phyloP scores from a whole-genome alignment of 35 echinoderm and acorn worm genomes.

The Nesometra sesokonis region DNA sequence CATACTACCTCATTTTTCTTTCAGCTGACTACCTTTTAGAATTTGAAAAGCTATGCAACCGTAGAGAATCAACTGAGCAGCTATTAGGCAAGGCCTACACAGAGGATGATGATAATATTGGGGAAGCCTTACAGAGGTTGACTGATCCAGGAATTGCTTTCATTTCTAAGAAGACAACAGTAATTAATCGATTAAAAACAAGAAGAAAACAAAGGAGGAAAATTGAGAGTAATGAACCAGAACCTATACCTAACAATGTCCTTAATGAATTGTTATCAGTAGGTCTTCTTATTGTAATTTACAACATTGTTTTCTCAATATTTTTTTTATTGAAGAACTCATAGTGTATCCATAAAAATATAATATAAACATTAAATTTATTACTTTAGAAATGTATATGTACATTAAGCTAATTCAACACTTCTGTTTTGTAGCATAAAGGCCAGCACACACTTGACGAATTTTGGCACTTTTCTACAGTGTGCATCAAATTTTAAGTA shows the following conservation, averaged over 20 bases:
- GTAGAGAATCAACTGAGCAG: constrained; percentile 70
- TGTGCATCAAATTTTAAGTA: no score
- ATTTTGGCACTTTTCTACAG: no score
- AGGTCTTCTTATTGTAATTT: background rate
- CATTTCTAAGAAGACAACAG: constrained; percentile 58
- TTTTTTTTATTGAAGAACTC: background rate
- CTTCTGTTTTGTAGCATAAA: no score
- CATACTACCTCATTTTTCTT: background rate
- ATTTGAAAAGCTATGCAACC: constrained; percentile 45
- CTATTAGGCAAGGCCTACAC: constrained; percentile 70
- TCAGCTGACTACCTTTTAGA: constrained; percentile 63
- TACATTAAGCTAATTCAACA: no score
- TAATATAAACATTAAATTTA: background rate
- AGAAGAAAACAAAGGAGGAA: constrained; percentile 44
- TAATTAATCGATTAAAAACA: constrained; percentile 48
- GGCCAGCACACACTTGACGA: no score
- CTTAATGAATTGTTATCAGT: constrained; percentile 85
- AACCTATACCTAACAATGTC: constrained; percentile 51
- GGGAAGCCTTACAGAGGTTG: constrained; percentile 65
- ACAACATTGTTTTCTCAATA: background rate
- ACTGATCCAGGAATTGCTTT: constrained; percentile 73
- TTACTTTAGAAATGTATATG: background rate
- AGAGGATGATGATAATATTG: constrained; percentile 74
- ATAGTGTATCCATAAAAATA: background rate
- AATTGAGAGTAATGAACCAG: constrained; percentile 30